phyloP scores from a whole-genome alignment of 2,888 invertebrate genomes.

The Hedya salicella region DNA sequence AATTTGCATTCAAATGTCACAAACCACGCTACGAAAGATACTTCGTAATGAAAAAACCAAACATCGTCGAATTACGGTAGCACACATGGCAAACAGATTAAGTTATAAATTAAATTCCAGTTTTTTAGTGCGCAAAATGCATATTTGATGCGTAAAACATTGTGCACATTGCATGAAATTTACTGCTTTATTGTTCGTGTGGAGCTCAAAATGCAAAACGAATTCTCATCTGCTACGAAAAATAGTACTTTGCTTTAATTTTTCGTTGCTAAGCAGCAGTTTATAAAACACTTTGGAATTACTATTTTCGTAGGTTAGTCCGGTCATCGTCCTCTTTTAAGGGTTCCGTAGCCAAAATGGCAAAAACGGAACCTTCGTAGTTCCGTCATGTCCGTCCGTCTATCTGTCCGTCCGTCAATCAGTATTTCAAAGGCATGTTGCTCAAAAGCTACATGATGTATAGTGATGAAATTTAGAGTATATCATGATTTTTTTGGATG shows the following conservation, averaged over 20 bases:
- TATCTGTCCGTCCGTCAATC: too few relatives aligned
- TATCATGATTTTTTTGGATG: too few relatives aligned
- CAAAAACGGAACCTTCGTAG: too few relatives aligned
- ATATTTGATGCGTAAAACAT: slow-evolving; percentile 39
- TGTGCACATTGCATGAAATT: slow-evolving; percentile 29
- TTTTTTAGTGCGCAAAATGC: slow-evolving; percentile 34
- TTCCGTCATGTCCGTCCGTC: too few relatives aligned
- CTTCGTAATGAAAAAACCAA: neutral
- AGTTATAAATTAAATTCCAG: slow-evolving; percentile 21
- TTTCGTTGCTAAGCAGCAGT: neutral
- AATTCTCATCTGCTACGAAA: neutral
- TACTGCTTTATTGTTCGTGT: slow-evolving; percentile 30
- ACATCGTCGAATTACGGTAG: neutral
- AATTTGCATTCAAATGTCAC: neutral
- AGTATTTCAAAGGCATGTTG: too few relatives aligned
- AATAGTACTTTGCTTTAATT: neutral
- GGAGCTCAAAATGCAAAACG: slow-evolving; percentile 16
- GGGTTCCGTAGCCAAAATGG: too few relatives aligned
- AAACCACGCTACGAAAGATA: neutral
- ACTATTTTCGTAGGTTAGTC: too few relatives aligned
- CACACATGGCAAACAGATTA: slow-evolving; percentile 5
- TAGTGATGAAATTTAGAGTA: too few relatives aligned
- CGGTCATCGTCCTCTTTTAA: too few relatives aligned
- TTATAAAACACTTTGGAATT: neutral
- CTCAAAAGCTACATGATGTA: too few relatives aligned